Percentiles rank a stretch among this genome's conserved stretches.
Evolutionary conservation across 2,797 vertebrate species (phyloP).

Genomic region (Sparus aurata): DNA sequence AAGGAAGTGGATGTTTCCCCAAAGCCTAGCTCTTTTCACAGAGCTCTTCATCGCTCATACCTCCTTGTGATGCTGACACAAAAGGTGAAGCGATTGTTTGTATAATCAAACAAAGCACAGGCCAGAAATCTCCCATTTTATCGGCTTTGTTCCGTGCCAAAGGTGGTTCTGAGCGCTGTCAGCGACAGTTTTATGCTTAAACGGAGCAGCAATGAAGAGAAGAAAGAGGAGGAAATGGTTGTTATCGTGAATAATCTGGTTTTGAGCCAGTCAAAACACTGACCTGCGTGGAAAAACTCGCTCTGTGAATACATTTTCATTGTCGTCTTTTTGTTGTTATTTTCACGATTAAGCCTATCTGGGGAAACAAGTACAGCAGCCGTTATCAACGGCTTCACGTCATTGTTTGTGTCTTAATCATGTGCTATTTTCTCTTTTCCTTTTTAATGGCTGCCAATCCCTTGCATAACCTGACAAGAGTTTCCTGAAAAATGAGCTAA

Average conservation of each 20-base stretch:
- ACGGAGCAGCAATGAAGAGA: neutral
- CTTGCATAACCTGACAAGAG: slow-evolving; percentile 46
- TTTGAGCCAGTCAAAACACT: neutral
- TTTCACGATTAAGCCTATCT: slow-evolving; percentile 17
- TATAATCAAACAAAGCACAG: slow-evolving; percentile 71
- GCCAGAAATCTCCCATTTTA: slow-evolving; percentile 56
- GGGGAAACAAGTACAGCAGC: neutral
- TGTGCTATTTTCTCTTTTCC: slow-evolving; percentile 23
- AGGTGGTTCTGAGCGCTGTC: slow-evolving; percentile 44
- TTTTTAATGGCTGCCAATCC: slow-evolving; percentile 51
- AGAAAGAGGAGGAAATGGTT: neutral
- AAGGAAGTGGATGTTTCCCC: slow-evolving; percentile 59
- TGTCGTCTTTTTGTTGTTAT: neutral
- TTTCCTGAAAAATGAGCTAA: slow-evolving; percentile 45
- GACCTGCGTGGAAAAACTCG: neutral
- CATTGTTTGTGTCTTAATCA: slow-evolving; percentile 31
- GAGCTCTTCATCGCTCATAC: slow-evolving; percentile 52
- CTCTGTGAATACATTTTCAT: neutral
- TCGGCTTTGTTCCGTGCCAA: slow-evolving; percentile 60
- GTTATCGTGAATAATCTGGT: slow-evolving; percentile 18
- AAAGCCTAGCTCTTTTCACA: slow-evolving; percentile 60
- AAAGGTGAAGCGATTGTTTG: slow-evolving; percentile 71
- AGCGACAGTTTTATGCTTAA: slow-evolving; percentile 34
- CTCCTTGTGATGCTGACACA: slow-evolving; percentile 70
- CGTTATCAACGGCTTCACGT: slow-evolving; percentile 25